Evolutionary conservation across 2,888 invertebrate genomes (phyloP).

Genomic region (Dicranocentrus wangi): DNA sequence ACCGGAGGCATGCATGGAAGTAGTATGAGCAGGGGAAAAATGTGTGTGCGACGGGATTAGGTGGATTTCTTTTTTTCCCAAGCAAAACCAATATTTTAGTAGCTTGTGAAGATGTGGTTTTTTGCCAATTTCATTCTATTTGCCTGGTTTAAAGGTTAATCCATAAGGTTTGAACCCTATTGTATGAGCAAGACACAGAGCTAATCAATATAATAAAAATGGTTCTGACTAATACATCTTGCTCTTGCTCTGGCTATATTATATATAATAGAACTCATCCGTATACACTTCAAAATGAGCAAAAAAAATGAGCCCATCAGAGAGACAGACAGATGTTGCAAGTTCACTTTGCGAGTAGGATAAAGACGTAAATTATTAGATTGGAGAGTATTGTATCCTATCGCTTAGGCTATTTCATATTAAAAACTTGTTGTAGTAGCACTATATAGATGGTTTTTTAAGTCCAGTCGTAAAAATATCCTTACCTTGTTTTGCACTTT

Average conservation of each 20-base stretch:
- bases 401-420: constrained; percentile 34
- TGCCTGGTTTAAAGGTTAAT: constrained; percentile 36
- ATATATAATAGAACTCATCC: no score
- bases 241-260: no score
- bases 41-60: no score
- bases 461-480: constrained; percentile 44
- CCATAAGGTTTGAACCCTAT: constrained; percentile 4
- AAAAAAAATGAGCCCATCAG: constrained; percentile 22
- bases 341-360: constrained; percentile 12
- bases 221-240: no score
- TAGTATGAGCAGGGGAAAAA: no score
- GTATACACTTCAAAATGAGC: not conserved
- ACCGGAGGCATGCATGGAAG: no score
- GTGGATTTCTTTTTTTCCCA: no score
- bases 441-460: constrained; percentile 10
- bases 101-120: no score
- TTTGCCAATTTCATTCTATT: constrained; percentile 23
- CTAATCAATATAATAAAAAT: no score
- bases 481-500: constrained; percentile 61
- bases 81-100: no score
- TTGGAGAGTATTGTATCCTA: constrained; percentile 19
- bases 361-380: constrained; percentile 58
- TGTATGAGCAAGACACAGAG: no score
- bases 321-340: constrained; percentile 10
- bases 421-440: constrained; percentile 28